Conservation (phyloP, 2,888 invertebrate genomes). For the Galerucella calmariensis region DNA sequence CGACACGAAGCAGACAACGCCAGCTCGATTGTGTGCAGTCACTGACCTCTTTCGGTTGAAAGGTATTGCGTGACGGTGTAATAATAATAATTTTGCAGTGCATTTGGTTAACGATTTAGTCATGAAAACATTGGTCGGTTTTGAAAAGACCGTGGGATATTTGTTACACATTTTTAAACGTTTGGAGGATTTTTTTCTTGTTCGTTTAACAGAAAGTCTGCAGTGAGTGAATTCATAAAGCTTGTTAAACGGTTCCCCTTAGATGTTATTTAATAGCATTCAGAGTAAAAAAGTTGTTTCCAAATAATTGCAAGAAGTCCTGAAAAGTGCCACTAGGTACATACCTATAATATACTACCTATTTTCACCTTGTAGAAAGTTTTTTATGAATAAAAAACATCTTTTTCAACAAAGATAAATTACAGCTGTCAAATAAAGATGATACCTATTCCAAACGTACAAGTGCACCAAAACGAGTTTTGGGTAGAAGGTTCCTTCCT, state of each 20-base stretch:
- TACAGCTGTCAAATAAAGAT: too few relatives aligned
- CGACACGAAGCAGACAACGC: constrained; percentile 38
- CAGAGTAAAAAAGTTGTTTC: background rate
- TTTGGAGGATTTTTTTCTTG: background rate
- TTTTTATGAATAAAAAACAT: too few relatives aligned
- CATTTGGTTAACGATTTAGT: constrained; percentile 22
- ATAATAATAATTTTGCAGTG: constrained; percentile 28
- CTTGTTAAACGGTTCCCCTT: background rate
- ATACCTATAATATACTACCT: too few relatives aligned
- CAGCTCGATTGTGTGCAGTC: constrained; percentile 43
- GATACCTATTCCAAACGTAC: too few relatives aligned
- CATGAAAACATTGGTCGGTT: constrained; percentile 12
- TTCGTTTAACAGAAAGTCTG: background rate
- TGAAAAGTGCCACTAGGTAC: too few relatives aligned
- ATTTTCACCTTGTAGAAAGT: too few relatives aligned
- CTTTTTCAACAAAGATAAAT: too few relatives aligned
- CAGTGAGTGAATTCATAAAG: background rate
- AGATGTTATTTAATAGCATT: background rate
- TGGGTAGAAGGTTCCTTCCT: too few relatives aligned
- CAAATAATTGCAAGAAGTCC: too few relatives aligned
- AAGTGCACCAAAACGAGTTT: too few relatives aligned
- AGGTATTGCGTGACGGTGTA: constrained; percentile 43
- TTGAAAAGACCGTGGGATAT: constrained; percentile 20
- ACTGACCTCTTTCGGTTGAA: constrained; percentile 46
- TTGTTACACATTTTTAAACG: constrained; percentile 3